Percentiles rank a stretch among this genome's conserved stretches.
Conservation (phyloP, 2,797 vertebrate genomes). For the Lagocephalus sceleratus region DNA sequence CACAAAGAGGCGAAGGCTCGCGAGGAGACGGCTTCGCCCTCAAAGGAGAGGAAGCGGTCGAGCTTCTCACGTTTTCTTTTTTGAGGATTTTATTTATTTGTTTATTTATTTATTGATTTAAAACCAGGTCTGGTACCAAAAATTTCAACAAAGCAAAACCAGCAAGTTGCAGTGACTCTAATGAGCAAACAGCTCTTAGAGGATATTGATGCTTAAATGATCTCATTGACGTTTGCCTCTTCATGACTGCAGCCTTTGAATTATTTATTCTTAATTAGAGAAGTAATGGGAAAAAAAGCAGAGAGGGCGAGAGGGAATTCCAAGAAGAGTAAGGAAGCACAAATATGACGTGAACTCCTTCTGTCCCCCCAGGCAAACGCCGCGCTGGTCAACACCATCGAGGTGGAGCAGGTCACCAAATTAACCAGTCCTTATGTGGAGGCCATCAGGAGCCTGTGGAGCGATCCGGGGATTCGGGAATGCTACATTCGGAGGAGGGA, state of each 20-base stretch:
- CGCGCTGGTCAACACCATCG: conserved; percentile 81
- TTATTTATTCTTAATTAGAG: conserved; percentile 18
- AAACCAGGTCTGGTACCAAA: too few relatives aligned
- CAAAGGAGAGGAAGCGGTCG: not conserved
- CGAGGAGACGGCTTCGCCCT: conserved; percentile 9
- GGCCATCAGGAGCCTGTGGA: conserved; percentile 94
- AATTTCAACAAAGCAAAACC: not conserved
- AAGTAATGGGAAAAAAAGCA: not conserved
- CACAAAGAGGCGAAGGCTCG: conserved; percentile 7
- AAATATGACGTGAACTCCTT: conserved; percentile 3
- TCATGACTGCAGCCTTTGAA: conserved; percentile 12
- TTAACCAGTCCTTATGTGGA: conserved; percentile 85
- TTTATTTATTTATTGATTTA: too few relatives aligned
- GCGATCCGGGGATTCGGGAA: conserved; percentile 91
- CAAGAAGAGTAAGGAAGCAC: too few relatives aligned
- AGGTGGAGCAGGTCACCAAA: conserved; percentile 85
- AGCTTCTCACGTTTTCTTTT: not conserved
- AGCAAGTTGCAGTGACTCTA: not conserved
- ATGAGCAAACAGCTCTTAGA: not conserved
- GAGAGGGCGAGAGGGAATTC: too few relatives aligned
- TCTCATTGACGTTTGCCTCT: conserved; percentile 10
- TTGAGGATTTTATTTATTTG: too few relatives aligned
- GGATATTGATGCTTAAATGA: conserved; percentile 14
- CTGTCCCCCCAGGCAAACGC: conserved; percentile 79
- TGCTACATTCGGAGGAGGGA: conserved; percentile 92